phyloP scores from a whole-genome alignment of 1,140 invertebrate genomes.

The Drosophila mojavensis region DNA sequence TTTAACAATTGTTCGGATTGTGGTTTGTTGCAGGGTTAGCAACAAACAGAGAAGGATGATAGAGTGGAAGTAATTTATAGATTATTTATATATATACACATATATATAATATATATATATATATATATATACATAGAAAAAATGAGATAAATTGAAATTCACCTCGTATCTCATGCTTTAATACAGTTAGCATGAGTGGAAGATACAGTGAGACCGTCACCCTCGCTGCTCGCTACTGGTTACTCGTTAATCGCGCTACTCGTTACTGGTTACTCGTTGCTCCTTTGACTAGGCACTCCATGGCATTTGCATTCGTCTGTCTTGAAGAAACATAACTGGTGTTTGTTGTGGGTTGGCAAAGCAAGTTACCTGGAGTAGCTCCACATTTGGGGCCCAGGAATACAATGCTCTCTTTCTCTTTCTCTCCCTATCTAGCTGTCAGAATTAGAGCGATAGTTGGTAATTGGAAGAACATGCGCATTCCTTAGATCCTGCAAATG shows the following conservation, averaged over 20 bases:
- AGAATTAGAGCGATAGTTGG: too few species aligned
- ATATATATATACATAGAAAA: slow-evolving; percentile 19
- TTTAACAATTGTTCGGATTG: slow-evolving; percentile 28
- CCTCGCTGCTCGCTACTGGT: slow-evolving; percentile 22
- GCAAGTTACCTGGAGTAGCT: slow-evolving; percentile 70
- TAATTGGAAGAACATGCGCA: not conserved
- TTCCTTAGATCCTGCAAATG: slow-evolving; percentile 24
- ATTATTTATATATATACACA: slow-evolving; percentile 17
- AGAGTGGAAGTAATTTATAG: slow-evolving; percentile 18
- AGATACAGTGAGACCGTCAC: slow-evolving; percentile 31
- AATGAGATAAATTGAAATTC: slow-evolving; percentile 70
- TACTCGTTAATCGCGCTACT: slow-evolving; percentile 27
- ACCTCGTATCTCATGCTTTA: slow-evolving; percentile 69
- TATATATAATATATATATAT: slow-evolving; percentile 34
- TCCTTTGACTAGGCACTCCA: slow-evolving; percentile 15
- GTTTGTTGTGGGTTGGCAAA: slow-evolving; percentile 59
- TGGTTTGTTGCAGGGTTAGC: not conserved
- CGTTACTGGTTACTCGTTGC: slow-evolving; percentile 27
- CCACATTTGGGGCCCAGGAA: slow-evolving; percentile 22
- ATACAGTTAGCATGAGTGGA: slow-evolving; percentile 56
- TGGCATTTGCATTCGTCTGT: slow-evolving; percentile 51
- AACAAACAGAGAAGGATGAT: slow-evolving; percentile 35
- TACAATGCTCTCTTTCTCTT: not conserved
- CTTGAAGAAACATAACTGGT: slow-evolving; percentile 77
- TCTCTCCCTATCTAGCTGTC: not conserved